Conservation (phyloP, 2,888 invertebrate genomes). For the Galerucella nymphaeae region DNA sequence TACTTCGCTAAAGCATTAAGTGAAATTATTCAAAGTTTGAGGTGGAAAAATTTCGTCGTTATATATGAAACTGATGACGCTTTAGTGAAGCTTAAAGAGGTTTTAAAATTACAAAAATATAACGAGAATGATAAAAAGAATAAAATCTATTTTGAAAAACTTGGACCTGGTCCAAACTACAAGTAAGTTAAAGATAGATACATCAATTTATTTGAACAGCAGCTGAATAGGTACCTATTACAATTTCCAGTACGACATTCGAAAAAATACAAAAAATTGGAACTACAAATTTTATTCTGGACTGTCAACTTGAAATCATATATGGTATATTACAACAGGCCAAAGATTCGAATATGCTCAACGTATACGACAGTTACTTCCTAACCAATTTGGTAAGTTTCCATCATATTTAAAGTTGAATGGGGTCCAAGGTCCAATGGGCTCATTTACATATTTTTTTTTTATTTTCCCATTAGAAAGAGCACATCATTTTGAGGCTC, state of each 20-base stretch:
- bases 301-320: slow-evolving; percentile 76
- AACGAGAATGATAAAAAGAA: slow-evolving; percentile 46
- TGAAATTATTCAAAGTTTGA: slow-evolving; percentile 74
- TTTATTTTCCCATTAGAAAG: no score
- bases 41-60: slow-evolving; percentile 82
- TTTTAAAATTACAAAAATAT: slow-evolving; percentile 70
- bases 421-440: no score
- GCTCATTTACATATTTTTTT: no score
- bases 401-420: background rate
- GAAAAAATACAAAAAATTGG: slow-evolving; percentile 80
- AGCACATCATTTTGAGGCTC: no score
- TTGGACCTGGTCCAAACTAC: slow-evolving; percentile 52
- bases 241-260: slow-evolving; percentile 71
- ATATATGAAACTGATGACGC: slow-evolving; percentile 83
- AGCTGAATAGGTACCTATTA: background rate
- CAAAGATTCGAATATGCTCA: slow-evolving; percentile 81
- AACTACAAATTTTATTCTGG: slow-evolving; percentile 79
- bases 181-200: slow-evolving; percentile 44
- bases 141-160: slow-evolving; percentile 49
- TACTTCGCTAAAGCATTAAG: slow-evolving; percentile 72
- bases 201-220: background rate
- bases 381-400: slow-evolving; percentile 71
- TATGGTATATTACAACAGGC: slow-evolving; percentile 73
- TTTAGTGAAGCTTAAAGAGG: slow-evolving; percentile 80
- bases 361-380: slow-evolving; percentile 74